Percentiles rank a stretch among this genome's conserved stretches.
These are phyloP conservation scores for Etheostoma nigrum DNA, from an alignment of 2,797 vertebrate species.

Conservation along the genomic window DNA sequence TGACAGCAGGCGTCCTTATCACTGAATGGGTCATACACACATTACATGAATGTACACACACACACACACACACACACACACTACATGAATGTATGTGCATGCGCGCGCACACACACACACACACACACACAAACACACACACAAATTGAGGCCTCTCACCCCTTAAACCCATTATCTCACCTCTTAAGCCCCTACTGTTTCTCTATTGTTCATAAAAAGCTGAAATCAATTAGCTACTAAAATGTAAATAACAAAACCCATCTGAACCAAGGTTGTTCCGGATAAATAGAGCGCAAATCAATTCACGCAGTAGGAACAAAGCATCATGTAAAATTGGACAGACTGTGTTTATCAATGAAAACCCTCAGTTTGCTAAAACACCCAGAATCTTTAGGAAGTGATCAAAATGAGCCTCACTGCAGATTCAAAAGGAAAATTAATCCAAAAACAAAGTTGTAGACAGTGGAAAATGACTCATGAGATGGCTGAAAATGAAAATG, in stretches of 20 bases:
- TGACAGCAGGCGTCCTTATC: constrained; percentile 6
- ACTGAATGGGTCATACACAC: constrained; percentile 10
- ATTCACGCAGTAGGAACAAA: constrained; percentile 36
- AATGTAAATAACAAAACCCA: not conserved
- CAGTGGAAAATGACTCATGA: constrained; percentile 18
- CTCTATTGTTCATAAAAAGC: not conserved
- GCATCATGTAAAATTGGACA: constrained; percentile 8
- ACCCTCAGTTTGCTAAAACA: constrained; percentile 6
- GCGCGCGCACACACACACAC: not conserved
- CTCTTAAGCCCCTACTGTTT: constrained; percentile 6
- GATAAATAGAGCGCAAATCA: constrained; percentile 37
- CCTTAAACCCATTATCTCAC: constrained; percentile 19
- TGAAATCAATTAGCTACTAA: not conserved
- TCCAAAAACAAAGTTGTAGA: not conserved
- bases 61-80: not conserved
- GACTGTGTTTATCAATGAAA: constrained; percentile 36
- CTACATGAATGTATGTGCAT: too few relatives aligned
- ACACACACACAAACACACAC: not conserved
- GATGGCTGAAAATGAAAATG: constrained; percentile 14
- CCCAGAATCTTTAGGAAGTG: not conserved
- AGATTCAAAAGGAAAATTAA: constrained; percentile 38
- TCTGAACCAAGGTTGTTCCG: constrained; percentile 19
- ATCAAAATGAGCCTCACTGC: constrained; percentile 39
- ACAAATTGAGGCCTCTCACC: constrained; percentile 13
- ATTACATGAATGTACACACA: not conserved